These are phyloP conservation scores for Mallotus villosus DNA, from an alignment of 2,797 vertebrate genomes.

Conservation along the genomic window DNA sequence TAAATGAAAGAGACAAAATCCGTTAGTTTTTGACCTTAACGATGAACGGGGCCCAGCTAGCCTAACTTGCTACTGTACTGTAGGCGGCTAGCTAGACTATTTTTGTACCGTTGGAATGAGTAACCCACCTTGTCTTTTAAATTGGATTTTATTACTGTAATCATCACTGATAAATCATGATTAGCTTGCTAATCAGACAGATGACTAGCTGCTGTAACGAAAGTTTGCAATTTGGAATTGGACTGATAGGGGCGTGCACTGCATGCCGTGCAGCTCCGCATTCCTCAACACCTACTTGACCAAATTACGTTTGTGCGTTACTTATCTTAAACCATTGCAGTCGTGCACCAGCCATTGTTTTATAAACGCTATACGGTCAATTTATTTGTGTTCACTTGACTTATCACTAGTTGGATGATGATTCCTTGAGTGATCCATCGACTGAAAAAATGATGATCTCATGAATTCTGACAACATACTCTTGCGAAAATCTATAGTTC, in stretches of 20 bases:
- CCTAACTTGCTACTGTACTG: background rate
- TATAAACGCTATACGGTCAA: too few species aligned
- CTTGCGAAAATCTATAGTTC: background rate
- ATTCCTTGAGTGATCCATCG: constrained; percentile 12
- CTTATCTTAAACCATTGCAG: too few species aligned
- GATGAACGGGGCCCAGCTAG: background rate
- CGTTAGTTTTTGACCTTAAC: background rate
- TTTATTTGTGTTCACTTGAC: background rate
- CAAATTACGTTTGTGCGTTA: constrained; percentile 19
- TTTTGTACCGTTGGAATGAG: too few species aligned
- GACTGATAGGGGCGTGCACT: constrained; percentile 48
- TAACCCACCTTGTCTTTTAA: too few species aligned
- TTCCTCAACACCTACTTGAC: constrained; percentile 22
- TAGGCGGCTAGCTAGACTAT: background rate
- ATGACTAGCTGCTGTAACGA: too few species aligned
- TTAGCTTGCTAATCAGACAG: too few species aligned
- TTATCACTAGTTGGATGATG: background rate
- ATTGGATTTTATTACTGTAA: too few species aligned
- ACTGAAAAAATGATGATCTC: constrained; percentile 7
- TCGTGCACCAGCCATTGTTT: too few species aligned
- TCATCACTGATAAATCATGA: too few species aligned
- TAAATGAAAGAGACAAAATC: background rate
- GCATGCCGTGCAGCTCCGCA: constrained; percentile 31
- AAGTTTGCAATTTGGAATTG: background rate
- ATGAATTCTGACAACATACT: constrained; percentile 4